phyloP scores from a whole-genome alignment of 2,888 invertebrate genomes.

The Clanis bilineata region DNA sequence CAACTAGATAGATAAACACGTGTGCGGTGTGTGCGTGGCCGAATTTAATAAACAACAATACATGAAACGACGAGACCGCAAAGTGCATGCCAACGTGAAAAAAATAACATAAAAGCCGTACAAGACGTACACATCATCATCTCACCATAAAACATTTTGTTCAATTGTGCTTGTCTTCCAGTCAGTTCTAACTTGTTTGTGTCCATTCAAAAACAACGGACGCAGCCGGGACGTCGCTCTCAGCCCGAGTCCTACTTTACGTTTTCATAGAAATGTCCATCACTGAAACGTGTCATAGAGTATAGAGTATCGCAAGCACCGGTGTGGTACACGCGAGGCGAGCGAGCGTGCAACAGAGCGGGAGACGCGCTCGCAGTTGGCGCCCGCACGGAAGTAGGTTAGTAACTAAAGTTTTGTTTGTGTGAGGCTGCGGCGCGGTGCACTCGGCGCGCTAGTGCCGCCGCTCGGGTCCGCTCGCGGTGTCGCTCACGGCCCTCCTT shows the following conservation, averaged over 20 bases:
- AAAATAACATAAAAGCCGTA: constrained; percentile 60
- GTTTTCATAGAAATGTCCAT: constrained; percentile 64
- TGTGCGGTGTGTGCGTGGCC: constrained; percentile 68
- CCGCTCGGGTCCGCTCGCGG: constrained; percentile 50
- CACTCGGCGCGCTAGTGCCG: constrained; percentile 57
- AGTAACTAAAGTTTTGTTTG: constrained; percentile 82
- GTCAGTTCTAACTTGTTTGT: constrained; percentile 55
- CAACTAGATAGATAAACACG: constrained; percentile 35
- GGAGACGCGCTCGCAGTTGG: constrained; percentile 70
- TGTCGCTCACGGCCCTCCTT: constrained; percentile 38
- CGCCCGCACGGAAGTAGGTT: constrained; percentile 82
- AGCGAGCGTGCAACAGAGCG: constrained; percentile 50
- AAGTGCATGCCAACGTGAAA: constrained; percentile 71
- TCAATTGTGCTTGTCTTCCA: constrained; percentile 63
- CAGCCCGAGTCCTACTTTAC: constrained; percentile 45
- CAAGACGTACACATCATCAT: constrained; percentile 66
- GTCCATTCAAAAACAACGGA: constrained; percentile 68
- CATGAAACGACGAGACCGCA: constrained; percentile 52
- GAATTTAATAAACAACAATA: constrained; percentile 47
- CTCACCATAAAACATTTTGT: constrained; percentile 81
- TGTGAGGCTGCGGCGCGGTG: constrained; percentile 80
- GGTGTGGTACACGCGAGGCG: constrained; percentile 36
- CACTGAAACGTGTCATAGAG: constrained; percentile 68
- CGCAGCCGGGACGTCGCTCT: constrained; percentile 32
- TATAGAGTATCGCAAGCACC: constrained; percentile 33